Percentiles rank a stretch among this genome's conserved stretches.
These are phyloP conservation scores for Pollenia angustigena DNA, from an alignment of 2,888 invertebrate species.

Conservation along the genomic window DNA sequence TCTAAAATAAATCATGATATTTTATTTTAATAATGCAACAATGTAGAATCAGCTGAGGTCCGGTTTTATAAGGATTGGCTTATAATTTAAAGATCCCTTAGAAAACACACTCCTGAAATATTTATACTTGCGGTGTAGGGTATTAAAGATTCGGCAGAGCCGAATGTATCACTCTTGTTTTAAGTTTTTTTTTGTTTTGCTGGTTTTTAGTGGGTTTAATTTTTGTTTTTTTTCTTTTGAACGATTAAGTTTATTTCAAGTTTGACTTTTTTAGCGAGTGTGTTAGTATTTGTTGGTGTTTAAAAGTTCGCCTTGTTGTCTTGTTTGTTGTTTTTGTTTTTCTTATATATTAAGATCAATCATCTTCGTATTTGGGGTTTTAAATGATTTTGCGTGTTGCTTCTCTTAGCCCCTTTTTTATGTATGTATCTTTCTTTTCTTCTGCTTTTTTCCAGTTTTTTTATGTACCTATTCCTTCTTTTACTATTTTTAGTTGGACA, in stretches of 20 bases:
- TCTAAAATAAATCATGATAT: too few relatives aligned
- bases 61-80: too few relatives aligned
- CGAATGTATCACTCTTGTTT: too few relatives aligned
- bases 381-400: conserved; percentile 4
- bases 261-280: neutral
- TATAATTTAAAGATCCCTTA: too few relatives aligned
- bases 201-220: conserved; percentile 40
- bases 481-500: conserved; percentile 46
- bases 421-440: conserved; percentile 44
- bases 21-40: too few relatives aligned
- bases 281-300: neutral
- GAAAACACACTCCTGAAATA: too few relatives aligned
- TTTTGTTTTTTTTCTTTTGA: conserved; percentile 1
- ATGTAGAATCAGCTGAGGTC: too few relatives aligned
- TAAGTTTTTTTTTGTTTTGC: conserved; percentile 32
- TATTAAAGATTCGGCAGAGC: too few relatives aligned
- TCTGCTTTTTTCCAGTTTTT: neutral
- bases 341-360: conserved; percentile 64
- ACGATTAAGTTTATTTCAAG: neutral
- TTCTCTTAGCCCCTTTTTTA: conserved; percentile 53
- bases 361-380: conserved; percentile 54
- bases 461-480: conserved; percentile 3
- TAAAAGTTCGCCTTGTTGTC: conserved; percentile 25
- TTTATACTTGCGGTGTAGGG: too few relatives aligned
- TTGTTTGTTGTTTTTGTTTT: conserved; percentile 17